Conservation (phyloP, 2,888 invertebrate species). For the Mycalesis mineus region DNA sequence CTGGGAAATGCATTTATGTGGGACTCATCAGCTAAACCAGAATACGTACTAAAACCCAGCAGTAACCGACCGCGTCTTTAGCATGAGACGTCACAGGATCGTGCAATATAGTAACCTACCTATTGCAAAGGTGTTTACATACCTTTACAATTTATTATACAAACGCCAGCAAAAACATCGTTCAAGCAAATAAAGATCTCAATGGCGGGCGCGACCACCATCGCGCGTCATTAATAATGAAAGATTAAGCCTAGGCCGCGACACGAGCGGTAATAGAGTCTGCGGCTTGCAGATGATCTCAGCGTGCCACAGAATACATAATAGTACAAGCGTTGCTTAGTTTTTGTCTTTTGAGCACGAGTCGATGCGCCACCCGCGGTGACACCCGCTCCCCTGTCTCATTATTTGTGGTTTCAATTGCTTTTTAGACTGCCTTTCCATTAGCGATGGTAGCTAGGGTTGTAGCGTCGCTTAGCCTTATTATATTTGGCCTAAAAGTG, state of each 20-base stretch:
- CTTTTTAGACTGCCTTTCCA: neutral
- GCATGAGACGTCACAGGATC: no score
- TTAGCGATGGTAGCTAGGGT: neutral
- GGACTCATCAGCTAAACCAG: no score
- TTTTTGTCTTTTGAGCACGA: slow-evolving; percentile 78
- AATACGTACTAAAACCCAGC: no score
- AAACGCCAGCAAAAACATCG: slow-evolving; percentile 23
- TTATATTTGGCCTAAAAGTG: no score
- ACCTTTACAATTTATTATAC: neutral
- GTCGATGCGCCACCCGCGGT: slow-evolving; percentile 70
- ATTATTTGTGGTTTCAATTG: slow-evolving; percentile 72
- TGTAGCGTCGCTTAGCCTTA: neutral
- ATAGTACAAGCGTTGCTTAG: no score
- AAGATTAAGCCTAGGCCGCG: slow-evolving; percentile 63
- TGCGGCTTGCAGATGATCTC: slow-evolving; percentile 64
- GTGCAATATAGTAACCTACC: no score
- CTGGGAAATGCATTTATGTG: no score
- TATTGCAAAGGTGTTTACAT: no score
- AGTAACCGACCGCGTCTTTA: no score
- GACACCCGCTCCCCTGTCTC: slow-evolving; percentile 57
- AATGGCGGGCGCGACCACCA: slow-evolving; percentile 50
- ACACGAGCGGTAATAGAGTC: slow-evolving; percentile 59
- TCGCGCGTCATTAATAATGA: slow-evolving; percentile 64
- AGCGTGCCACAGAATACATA: no score
- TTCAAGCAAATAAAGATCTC: slow-evolving; percentile 47